Conservation (phyloP, 2,797 vertebrate species). For the Meda fulgida region DNA sequence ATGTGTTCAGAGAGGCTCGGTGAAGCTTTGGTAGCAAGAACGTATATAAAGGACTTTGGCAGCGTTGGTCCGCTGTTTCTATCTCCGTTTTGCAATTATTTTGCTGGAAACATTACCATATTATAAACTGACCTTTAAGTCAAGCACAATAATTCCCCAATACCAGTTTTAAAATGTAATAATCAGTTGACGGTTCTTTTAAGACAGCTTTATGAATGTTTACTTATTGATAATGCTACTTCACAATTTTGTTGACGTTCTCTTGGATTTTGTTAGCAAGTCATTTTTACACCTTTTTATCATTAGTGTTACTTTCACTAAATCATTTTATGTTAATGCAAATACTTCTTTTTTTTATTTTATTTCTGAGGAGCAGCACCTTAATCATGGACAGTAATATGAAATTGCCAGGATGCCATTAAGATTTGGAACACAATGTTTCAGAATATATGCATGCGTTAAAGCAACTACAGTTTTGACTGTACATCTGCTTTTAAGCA, state of each 20-base stretch:
- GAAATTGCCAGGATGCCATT: neutral
- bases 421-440: neutral
- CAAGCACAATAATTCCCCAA: slow-evolving; percentile 51
- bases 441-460: slow-evolving; percentile 24
- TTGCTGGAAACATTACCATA: slow-evolving; percentile 46
- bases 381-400: neutral
- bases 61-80: slow-evolving; percentile 55
- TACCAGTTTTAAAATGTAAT: slow-evolving; percentile 40
- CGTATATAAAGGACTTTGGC: slow-evolving; percentile 2
- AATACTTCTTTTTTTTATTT: neutral
- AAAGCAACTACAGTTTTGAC: slow-evolving; percentile 13
- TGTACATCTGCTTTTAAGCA: slow-evolving; percentile 2
- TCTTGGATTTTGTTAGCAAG: slow-evolving; percentile 23
- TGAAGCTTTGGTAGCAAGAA: slow-evolving; percentile 56
- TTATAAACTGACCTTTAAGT: slow-evolving; percentile 32
- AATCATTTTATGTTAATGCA: neutral
- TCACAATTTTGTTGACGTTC: slow-evolving; percentile 15
- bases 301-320: neutral
- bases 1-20: slow-evolving; percentile 42
- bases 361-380: neutral
- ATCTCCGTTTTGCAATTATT: slow-evolving; percentile 29
- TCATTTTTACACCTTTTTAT: neutral
- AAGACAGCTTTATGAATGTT: slow-evolving; percentile 74
- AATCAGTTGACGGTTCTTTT: slow-evolving; percentile 60
- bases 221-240: slow-evolving; percentile 29